phyloP scores from a whole-genome alignment of 1,140 invertebrate genomes.

The Spodoptera litura region DNA sequence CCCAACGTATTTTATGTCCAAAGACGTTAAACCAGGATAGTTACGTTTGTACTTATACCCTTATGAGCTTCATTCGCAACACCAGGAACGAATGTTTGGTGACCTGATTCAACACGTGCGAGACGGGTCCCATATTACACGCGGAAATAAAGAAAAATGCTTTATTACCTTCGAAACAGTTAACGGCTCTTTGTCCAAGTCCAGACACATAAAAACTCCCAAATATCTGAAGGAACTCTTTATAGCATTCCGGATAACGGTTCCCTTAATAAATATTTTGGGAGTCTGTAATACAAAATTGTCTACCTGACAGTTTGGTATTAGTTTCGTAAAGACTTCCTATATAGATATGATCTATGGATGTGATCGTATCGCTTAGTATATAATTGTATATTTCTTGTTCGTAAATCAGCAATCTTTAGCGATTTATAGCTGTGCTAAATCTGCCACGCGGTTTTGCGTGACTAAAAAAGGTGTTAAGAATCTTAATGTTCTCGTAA shows the following conservation, averaged over 20 bases:
- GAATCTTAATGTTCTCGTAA: too few relatives aligned
- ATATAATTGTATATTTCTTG: not conserved
- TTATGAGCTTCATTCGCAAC: conserved; percentile 5
- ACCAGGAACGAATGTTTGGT: conserved; percentile 46
- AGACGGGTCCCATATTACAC: conserved; percentile 47
- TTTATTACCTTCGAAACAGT: conserved; percentile 67
- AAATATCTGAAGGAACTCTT: conserved; percentile 65
- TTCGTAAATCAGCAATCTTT: not conserved
- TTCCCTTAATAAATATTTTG: conserved; percentile 53
- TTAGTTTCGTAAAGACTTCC: not conserved
- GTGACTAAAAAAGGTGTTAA: too few relatives aligned
- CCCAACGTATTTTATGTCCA: not conserved
- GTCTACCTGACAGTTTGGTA: not conserved
- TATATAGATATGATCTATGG: not conserved
- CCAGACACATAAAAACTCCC: conserved; percentile 76
- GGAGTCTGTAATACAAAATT: conserved; percentile 18
- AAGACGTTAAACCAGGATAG: not conserved
- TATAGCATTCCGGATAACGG: conserved; percentile 63
- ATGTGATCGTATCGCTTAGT: not conserved
- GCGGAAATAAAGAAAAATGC: conserved; percentile 60
- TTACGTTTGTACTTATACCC: not conserved
- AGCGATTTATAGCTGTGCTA: not conserved
- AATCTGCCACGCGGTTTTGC: too few relatives aligned
- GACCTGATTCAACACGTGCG: conserved; percentile 71
- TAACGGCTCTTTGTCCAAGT: conserved; percentile 71